A percentile compares a stretch with the other conserved stretches of the same genome.
phyloP scores from a whole-genome alignment of 2,113 vertebrate species.

The Oncorhynchus nerka region DNA sequence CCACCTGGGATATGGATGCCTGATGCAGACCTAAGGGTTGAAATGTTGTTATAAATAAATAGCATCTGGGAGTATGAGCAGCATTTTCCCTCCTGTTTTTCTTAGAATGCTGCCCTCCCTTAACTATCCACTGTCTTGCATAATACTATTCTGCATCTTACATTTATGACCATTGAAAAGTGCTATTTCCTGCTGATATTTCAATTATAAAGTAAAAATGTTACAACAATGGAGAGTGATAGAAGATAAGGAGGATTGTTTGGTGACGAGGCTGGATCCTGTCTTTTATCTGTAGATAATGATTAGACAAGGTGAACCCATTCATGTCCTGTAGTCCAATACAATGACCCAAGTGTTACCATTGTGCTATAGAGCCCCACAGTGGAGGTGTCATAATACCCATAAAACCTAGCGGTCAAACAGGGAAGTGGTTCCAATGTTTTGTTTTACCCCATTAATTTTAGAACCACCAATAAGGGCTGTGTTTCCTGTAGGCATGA shows the following conservation, averaged over 20 bases:
- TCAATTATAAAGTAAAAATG: not conserved
- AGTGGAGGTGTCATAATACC: too few species aligned
- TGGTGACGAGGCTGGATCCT: not conserved
- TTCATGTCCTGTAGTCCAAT: not conserved
- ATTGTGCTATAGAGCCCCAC: not conserved
- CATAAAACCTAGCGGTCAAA: too few species aligned
- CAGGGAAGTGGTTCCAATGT: too few species aligned
- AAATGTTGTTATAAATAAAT: too few species aligned
- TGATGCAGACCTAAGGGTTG: too few species aligned
- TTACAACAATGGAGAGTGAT: not conserved
- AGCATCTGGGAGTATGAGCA: too few species aligned
- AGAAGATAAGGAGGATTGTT: constrained; percentile 14
- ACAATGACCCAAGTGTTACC: constrained; percentile 6
- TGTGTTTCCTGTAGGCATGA: too few species aligned
- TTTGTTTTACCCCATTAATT: too few species aligned
- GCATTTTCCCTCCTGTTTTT: too few species aligned
- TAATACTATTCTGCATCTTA: not conserved
- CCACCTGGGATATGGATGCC: too few species aligned
- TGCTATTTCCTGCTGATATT: not conserved
- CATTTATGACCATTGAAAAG: not conserved
- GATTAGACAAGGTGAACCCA: not conserved
- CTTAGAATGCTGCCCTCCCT: not conserved
- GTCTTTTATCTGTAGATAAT: constrained; percentile 10
- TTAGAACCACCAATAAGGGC: too few species aligned
- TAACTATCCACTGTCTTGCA: not conserved